phyloP scores from a whole-genome alignment of 2,888 invertebrate species.

The Incurvaria masculella region DNA sequence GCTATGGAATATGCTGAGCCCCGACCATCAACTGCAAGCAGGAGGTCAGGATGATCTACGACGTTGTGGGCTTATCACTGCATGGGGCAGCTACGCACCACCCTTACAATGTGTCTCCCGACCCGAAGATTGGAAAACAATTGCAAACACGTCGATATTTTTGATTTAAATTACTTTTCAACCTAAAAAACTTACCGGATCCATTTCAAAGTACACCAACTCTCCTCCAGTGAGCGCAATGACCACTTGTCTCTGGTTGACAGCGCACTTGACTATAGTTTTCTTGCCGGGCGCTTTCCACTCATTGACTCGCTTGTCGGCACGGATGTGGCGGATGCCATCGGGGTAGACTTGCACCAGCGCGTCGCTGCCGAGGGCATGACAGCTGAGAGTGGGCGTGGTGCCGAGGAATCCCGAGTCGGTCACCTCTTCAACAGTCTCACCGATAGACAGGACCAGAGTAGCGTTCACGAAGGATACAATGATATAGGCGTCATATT shows the following conservation, averaged over 20 bases:
- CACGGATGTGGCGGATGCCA: slow-evolving; percentile 96
- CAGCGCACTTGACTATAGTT: slow-evolving; percentile 95
- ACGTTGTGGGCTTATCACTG: slow-evolving; percentile 59
- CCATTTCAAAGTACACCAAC: slow-evolving; percentile 99
- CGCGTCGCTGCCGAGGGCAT: slow-evolving; percentile 96
- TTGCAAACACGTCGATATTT: slow-evolving; percentile 36
- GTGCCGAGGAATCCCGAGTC: slow-evolving; percentile 99
- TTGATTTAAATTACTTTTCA: neutral
- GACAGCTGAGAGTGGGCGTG: slow-evolving; percentile 97
- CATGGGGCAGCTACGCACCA: slow-evolving; percentile 53
- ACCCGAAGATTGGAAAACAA: slow-evolving; percentile 28
- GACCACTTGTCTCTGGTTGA: slow-evolving; percentile 97
- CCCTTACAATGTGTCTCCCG: slow-evolving; percentile 25
- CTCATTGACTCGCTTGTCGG: slow-evolving; percentile 97
- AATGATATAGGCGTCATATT: slow-evolving; percentile 98
- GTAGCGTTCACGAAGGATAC: slow-evolving; percentile 98
- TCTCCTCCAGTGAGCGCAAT: slow-evolving; percentile 97
- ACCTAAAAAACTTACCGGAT: slow-evolving; percentile 71
- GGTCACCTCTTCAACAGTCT: slow-evolving; percentile 99
- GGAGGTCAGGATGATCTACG: slow-evolving; percentile 58
- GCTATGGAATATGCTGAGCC: slow-evolving; percentile 73
- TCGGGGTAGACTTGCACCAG: slow-evolving; percentile 98
- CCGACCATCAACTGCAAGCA: slow-evolving; percentile 46
- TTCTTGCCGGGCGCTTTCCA: slow-evolving; percentile 99
- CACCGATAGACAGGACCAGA: slow-evolving; percentile 97